Percentiles rank a stretch among this genome's conserved stretches.
Conservation (phyloP, 2,888 invertebrate genomes). For the Andrena bicolor region DNA sequence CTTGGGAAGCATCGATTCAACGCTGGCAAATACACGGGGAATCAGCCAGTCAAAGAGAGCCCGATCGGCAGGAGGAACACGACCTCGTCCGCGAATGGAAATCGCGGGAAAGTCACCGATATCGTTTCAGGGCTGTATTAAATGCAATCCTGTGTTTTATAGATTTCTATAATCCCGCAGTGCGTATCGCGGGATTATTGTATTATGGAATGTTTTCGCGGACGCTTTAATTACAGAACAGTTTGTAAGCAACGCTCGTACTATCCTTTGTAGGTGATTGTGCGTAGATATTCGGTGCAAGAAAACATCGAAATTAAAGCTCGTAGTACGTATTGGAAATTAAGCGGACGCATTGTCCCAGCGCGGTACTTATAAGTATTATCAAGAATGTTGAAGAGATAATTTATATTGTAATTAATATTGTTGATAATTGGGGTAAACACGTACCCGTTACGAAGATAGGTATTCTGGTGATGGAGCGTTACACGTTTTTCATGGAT, state of each 20-base stretch:
- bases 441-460: conserved; percentile 30
- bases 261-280: background rate
- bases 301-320: background rate
- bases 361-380: conserved; percentile 67
- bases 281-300: conserved; percentile 8
- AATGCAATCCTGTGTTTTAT: conserved; percentile 37
- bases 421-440: conserved; percentile 31
- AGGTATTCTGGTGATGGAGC: conserved; percentile 66
- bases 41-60: conserved; percentile 67
- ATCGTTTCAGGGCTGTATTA: conserved; percentile 82
- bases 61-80: conserved; percentile 74
- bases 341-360: conserved; percentile 1
- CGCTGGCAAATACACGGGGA: conserved; percentile 83
- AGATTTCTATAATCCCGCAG: background rate
- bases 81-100: conserved; percentile 72
- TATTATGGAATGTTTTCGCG: conserved; percentile 27
- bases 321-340: conserved; percentile 10
- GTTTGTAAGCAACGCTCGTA: conserved; percentile 2
- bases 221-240: conserved; percentile 10
- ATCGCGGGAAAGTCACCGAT: conserved; percentile 83
- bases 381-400: conserved; percentile 17
- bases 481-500: conserved; percentile 46
- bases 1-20: conserved; percentile 82
- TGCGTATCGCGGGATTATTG: conserved; percentile 4
- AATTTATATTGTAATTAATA: conserved; percentile 51